Conservation (phyloP, 2,797 vertebrate species). For the Gorsachius magnificus region DNA sequence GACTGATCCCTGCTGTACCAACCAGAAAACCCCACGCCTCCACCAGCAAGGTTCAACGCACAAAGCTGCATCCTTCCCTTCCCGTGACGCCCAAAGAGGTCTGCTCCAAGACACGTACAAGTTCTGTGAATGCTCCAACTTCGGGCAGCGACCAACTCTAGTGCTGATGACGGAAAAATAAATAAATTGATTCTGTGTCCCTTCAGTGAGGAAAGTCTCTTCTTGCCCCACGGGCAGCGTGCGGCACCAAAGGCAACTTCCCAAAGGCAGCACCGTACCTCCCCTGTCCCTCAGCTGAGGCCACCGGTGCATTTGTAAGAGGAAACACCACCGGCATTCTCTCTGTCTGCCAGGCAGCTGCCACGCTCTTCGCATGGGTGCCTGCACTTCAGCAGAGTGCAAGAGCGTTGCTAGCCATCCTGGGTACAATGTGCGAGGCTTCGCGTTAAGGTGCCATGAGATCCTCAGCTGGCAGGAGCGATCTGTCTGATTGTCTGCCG, state of each 20-base stretch:
- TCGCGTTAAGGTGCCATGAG: neutral
- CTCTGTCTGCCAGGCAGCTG: neutral
- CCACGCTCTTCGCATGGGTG: neutral
- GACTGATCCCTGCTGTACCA: neutral
- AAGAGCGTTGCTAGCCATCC: neutral
- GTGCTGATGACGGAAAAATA: neutral
- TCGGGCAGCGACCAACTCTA: neutral
- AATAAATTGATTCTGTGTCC: neutral
- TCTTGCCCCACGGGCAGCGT: neutral
- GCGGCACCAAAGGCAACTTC: neutral
- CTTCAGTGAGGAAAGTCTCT: neutral
- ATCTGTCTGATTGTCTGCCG: neutral
- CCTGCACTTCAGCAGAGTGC: neutral
- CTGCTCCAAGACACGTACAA: neutral
- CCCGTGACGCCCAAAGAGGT: neutral
- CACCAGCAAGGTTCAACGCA: neutral
- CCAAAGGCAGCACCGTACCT: neutral
- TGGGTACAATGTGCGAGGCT: neutral
- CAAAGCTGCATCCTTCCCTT: neutral
- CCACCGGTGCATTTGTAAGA: accelerated
- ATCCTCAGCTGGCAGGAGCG: neutral
- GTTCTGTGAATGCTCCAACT: neutral
- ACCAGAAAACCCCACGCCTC: neutral
- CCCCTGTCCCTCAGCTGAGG: neutral
- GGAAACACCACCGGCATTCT: neutral